Evolutionary conservation across 30 jellyfish, hydroid and myxozoan genomes (phyloP), one percentile per base, ranked within the genome.

Genomic region (Mastigias papua): DNA sequence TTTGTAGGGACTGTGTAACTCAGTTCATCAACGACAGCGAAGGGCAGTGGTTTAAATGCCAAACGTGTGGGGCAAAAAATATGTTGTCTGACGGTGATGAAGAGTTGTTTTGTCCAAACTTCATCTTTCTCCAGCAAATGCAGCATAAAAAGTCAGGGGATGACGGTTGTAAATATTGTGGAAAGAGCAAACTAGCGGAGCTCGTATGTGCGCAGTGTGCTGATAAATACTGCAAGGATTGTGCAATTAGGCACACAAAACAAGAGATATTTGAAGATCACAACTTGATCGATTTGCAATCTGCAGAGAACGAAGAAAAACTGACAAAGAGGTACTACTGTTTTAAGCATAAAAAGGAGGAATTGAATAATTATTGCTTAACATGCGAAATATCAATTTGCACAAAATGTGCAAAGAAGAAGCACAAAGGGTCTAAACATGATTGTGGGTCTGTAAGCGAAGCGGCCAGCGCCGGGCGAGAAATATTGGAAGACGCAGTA

Each of bases 31-130:
- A 96, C 42, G 74, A 86, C 10, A 86, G 98, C 74, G 91, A 69
- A 29, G 96, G 96, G 22, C 30, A 29, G 0, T 23, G 30, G 23
- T 90, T 96, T 68, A 32, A 54, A 15, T 96, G 99, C 51, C 99
- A 98, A 1, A 81, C 92, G 17, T 96, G 99, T 51, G 49, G 71
- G 28, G 90, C 94, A 22, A 48, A 65, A 5, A 91, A 48, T 57
- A 49, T 54, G 33, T 84, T 96, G 9, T 86, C 92, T 11, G 99
- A 93, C 32, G 64, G 35, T 20, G 99, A 96, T 15, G 99, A 96
- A 69, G 99, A 96, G 86, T 88, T 96, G 60, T 96, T 96, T 72
- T 96, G 99, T 65, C 99, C 99, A 48, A 91, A 96, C 70, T 96
- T 96, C 86, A 48, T 90, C 63, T 48, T 91, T 20, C 77, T 96